Percentiles rank a stretch among this genome's conserved stretches.
phyloP scores from a whole-genome alignment of 92 coral and sea anemone genomes.

The Porites divaricata region DNA sequence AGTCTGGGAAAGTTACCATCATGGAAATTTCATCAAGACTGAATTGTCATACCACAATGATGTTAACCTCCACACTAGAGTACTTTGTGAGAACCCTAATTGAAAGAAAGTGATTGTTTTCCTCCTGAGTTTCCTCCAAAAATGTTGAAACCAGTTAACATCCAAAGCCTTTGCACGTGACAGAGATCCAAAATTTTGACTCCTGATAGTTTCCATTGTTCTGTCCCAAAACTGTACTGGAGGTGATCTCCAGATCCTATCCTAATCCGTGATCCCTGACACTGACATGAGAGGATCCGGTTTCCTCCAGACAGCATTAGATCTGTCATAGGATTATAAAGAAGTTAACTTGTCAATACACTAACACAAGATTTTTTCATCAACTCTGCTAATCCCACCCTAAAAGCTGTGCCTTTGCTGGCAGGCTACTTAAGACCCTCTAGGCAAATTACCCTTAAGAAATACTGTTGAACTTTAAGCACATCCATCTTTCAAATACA shows the following conservation, averaged over 20 bases:
- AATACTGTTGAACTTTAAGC: background rate
- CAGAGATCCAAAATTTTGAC: conserved; percentile 37
- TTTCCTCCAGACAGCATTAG: conserved; percentile 50
- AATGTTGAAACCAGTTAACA: conserved; percentile 45
- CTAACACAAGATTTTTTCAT: background rate
- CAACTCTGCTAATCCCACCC: too few relatives aligned
- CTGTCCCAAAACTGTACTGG: conserved; percentile 54
- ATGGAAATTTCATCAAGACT: background rate
- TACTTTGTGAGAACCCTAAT: conserved; percentile 39
- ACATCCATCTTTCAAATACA: too few relatives aligned
- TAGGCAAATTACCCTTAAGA: background rate
- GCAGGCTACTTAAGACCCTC: too few relatives aligned
- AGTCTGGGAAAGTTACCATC: too few relatives aligned
- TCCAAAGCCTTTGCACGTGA: conserved; percentile 45
- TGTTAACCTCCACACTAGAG: conserved; percentile 38
- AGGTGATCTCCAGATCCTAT: conserved; percentile 54
- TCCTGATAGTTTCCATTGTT: conserved; percentile 50
- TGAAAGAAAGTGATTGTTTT: conserved; percentile 44
- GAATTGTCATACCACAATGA: conserved; percentile 35
- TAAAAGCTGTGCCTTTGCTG: too few relatives aligned
- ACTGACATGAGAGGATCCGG: conserved; percentile 50
- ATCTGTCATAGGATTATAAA: conserved; percentile 53
- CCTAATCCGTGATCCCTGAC: conserved; percentile 51
- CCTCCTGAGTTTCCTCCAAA: conserved; percentile 56
- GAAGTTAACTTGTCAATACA: conserved; percentile 43